Evolutionary conservation across 1,140 invertebrate species (phyloP), one percentile per base, ranked within the genome.

Genomic region (Adelges cooleyi): DNA sequence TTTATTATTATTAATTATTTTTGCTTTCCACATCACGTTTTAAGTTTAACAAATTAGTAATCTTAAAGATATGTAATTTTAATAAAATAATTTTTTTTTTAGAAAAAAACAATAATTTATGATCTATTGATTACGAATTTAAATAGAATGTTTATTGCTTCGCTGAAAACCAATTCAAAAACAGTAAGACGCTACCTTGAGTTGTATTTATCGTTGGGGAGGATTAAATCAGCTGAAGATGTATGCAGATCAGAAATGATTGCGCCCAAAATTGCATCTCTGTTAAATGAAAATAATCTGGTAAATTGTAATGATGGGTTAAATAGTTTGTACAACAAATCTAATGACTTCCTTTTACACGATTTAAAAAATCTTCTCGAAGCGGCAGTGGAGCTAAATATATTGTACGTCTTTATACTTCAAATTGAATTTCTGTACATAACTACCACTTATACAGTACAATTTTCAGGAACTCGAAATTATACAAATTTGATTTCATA

Each of bases 281-380:
- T 62, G 29, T 3, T 62, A 18, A 62, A 48, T 48, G 56, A 62
- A 62, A 46, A 20, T 62, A 46, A 46, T 62, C 29, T 62, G 22
- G 15, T n/a, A 3, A 48, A 44, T 48, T 62, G 56, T 62, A 62
- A 62, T 20, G 25, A 33, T 48, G 56, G 42, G 10, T 62, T 62
- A 22, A 62, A n/a, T 29, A 42, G 44, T n/a, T 62, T 62, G 13
- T 62, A 29, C 13, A 48, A 18, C 2, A 15, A 62, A 10, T 62
- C 40, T 36, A 46, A 46, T 33, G 13, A 2, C 44, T 62, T 62
- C 3, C 42, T 62, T 33, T 11, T 29, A 46, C 11, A 15, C 25
- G 56, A 62, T 29, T 20, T 48, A 11, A 62, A 62, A 62, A 2
- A 62, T 48, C 44, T 62, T 18, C 56, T 62, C 46, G n/a, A 62